phyloP scores from a whole-genome alignment of 1,140 invertebrate species.

The Lerema accius region DNA sequence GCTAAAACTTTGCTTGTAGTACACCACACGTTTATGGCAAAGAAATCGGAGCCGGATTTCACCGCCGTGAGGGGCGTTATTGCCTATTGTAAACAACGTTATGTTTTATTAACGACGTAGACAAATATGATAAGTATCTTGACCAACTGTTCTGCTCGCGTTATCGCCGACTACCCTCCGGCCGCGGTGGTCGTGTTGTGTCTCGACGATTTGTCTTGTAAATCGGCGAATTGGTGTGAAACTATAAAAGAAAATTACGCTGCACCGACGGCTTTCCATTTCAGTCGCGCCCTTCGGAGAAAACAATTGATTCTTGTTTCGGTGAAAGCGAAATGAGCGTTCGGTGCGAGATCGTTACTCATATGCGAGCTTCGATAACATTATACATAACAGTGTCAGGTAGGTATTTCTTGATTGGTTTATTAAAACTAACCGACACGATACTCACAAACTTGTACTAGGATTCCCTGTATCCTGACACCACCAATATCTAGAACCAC shows the following conservation, averaged over 20 bases:
- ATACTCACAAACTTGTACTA: constrained; percentile 10
- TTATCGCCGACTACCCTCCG: constrained; percentile 30
- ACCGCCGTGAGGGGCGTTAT: constrained; percentile 52
- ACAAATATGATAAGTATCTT: constrained; percentile 35
- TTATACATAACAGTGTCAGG: constrained; percentile 6
- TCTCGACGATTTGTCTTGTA: constrained; percentile 54
- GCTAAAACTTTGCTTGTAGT: constrained; percentile 49
- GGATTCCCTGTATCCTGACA: too few species aligned
- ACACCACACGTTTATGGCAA: constrained; percentile 56
- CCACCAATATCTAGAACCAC: too few species aligned
- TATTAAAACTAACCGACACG: too few species aligned
- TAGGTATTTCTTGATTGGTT: constrained; percentile 18
- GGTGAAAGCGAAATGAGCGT: constrained; percentile 47
- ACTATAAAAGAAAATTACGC: constrained; percentile 54
- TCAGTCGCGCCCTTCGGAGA: constrained; percentile 42
- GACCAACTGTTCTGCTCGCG: constrained; percentile 17
- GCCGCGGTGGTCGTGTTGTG: constrained; percentile 34
- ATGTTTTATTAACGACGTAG: constrained; percentile 38
- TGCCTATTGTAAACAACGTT: constrained; percentile 44
- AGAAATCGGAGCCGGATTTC: constrained; percentile 55
- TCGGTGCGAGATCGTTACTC: constrained; percentile 11
- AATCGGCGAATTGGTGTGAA: constrained; percentile 64
- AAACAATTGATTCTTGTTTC: constrained; percentile 53
- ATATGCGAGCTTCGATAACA: constrained; percentile 1
- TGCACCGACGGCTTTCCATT: constrained; percentile 52